phyloP scores from a whole-genome alignment of 1,140 invertebrate genomes.

The Oreohelix idahoensis region DNA sequence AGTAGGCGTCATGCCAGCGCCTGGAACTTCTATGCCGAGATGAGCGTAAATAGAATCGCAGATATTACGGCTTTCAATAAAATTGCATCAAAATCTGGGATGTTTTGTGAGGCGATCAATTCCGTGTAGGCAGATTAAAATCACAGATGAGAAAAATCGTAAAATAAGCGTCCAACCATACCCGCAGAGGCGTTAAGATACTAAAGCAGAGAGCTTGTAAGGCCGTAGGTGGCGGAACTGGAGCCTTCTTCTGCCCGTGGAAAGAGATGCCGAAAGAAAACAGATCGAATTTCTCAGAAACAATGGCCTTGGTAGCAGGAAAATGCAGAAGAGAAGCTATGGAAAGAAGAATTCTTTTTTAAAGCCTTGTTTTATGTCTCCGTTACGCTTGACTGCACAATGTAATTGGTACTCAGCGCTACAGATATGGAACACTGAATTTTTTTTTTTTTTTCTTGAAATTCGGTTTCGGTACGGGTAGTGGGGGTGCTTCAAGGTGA shows the following conservation, averaged over 20 bases:
- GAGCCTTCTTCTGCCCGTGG: not conserved
- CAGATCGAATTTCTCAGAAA: not conserved
- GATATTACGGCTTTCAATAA: not conserved
- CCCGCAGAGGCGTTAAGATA: not conserved
- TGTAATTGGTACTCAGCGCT: not conserved
- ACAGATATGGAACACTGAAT: too few species aligned
- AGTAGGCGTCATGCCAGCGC: not conserved
- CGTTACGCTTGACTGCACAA: not conserved
- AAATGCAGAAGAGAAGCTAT: not conserved
- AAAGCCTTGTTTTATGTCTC: not conserved
- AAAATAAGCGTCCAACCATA: not conserved
- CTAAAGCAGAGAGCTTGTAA: constrained; percentile 1
- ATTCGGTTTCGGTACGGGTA: too few species aligned
- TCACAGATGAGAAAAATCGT: not conserved
- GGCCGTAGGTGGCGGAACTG: not conserved
- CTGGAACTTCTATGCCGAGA: not conserved
- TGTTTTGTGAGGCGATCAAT: not conserved
- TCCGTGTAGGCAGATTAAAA: not conserved
- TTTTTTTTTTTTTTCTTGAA: too few species aligned
- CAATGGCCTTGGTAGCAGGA: not conserved
- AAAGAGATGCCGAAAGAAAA: not conserved
- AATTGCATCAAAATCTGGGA: not conserved
- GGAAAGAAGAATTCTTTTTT: not conserved
- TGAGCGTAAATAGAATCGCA: not conserved
- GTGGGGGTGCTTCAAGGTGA: too few species aligned